These are phyloP conservation scores for Hyphantria cunea DNA, from an alignment of 1,140 invertebrate genomes.

Conservation along the genomic window DNA sequence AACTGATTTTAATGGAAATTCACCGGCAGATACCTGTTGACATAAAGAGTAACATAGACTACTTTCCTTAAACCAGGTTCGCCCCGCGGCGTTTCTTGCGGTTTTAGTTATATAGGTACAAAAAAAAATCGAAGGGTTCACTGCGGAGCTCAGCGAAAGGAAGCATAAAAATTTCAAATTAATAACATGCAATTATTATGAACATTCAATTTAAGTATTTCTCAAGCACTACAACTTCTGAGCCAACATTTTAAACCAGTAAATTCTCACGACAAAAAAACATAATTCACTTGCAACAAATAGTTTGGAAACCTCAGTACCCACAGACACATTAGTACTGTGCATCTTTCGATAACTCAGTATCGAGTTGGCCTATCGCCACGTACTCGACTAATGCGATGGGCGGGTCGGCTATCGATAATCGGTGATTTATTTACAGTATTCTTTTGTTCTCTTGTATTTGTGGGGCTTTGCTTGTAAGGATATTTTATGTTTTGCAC, in stretches of 20 bases:
- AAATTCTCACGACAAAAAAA: slow-evolving; percentile 7
- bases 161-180: neutral
- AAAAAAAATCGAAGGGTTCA: no score
- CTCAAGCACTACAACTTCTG: neutral
- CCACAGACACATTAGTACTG: slow-evolving; percentile 44
- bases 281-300: slow-evolving; percentile 23
- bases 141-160: no score
- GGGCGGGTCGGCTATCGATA: slow-evolving; percentile 25
- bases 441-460: neutral
- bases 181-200: neutral
- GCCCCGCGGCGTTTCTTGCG: no score
- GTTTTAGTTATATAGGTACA: no score
- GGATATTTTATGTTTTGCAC: neutral
- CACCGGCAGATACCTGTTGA: no score
- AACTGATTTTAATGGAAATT: no score
- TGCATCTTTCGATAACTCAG: slow-evolving; percentile 39
- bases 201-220: neutral
- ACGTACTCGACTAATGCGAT: slow-evolving; percentile 29
- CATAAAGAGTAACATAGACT: no score
- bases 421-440: slow-evolving; percentile 20
- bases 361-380: slow-evolving; percentile 41
- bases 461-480: slow-evolving; percentile 2
- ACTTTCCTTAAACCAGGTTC: no score
- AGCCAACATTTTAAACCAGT: neutral
- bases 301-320: slow-evolving; percentile 35